phyloP scores from a whole-genome alignment of 2,797 vertebrate genomes.

The Sitta carolinensis region DNA sequence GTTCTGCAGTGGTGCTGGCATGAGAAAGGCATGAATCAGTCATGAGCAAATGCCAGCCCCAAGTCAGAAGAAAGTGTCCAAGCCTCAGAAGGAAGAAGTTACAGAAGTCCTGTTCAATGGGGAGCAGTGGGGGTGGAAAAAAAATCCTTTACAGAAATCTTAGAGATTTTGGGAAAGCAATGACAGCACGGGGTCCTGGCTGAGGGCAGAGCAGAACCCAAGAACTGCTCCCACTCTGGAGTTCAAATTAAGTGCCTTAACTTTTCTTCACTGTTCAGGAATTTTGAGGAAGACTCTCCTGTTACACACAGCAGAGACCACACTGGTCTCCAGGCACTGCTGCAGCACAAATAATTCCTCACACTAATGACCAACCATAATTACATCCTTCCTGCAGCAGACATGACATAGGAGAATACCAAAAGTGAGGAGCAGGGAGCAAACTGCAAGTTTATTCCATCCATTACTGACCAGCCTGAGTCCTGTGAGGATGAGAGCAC shows the following conservation, averaged over 20 bases:
- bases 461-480: background rate
- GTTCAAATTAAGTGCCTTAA: background rate
- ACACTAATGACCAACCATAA: constrained; percentile 19
- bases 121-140: background rate
- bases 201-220: background rate
- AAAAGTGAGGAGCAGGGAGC: background rate
- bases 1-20: background rate
- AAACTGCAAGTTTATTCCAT: background rate
- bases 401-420: constrained; percentile 18
- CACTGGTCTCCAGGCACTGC: constrained; percentile 14
- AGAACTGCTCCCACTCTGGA: background rate
- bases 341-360: constrained; percentile 26
- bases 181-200: background rate
- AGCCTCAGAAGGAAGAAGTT: background rate
- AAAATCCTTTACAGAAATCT: background rate
- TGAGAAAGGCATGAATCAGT: background rate
- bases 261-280: constrained; percentile 21
- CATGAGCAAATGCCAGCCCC: background rate
- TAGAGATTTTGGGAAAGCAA: background rate
- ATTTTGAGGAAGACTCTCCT: constrained; percentile 8
- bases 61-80: background rate
- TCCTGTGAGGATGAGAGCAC: background rate
- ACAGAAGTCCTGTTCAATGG: background rate
- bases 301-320: constrained; percentile 11
- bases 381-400: constrained; percentile 52